These are phyloP conservation scores for Dicrostonyx torquatus DNA, from an alignment of 2,797 vertebrate genomes.

Conservation along the genomic window DNA sequence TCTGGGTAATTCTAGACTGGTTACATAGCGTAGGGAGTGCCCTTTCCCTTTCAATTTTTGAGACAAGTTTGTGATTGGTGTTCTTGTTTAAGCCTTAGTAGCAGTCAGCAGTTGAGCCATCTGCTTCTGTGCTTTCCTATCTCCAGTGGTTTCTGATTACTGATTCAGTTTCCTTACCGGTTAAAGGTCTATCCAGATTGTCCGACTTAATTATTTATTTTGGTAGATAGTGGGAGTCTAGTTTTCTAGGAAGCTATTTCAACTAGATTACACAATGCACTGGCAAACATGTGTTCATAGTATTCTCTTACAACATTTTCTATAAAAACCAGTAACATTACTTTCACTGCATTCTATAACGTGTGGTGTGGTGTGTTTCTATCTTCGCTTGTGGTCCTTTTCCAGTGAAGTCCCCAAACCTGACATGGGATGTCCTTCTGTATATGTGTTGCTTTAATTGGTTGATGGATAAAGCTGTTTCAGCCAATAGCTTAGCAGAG, in stretches of 20 bases:
- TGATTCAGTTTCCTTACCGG: neutral
- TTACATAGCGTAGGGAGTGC: neutral
- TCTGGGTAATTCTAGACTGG: neutral
- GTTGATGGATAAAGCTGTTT: no score
- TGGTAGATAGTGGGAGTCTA: neutral
- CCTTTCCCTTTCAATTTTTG: neutral
- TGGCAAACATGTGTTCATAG: neutral
- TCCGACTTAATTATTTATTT: constrained; percentile 15
- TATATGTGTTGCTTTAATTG: no score
- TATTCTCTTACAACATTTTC: neutral
- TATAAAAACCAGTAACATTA: neutral
- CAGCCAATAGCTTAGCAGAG: no score
- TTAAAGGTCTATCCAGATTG: constrained; percentile 32
- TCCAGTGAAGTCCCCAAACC: neutral
- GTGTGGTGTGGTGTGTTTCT: neutral
- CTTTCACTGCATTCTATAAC: neutral
- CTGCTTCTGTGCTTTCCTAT: neutral
- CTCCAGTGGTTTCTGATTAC: constrained; percentile 10
- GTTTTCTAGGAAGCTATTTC: constrained; percentile 30
- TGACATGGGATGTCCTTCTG: no score
- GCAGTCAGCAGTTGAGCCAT: neutral
- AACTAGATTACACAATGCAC: neutral
- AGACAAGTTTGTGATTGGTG: neutral
- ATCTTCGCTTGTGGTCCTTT: neutral
- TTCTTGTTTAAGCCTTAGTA: neutral